Conservation (phyloP, 2,797 vertebrate species). For the Dendrocincla tyrannina region DNA sequence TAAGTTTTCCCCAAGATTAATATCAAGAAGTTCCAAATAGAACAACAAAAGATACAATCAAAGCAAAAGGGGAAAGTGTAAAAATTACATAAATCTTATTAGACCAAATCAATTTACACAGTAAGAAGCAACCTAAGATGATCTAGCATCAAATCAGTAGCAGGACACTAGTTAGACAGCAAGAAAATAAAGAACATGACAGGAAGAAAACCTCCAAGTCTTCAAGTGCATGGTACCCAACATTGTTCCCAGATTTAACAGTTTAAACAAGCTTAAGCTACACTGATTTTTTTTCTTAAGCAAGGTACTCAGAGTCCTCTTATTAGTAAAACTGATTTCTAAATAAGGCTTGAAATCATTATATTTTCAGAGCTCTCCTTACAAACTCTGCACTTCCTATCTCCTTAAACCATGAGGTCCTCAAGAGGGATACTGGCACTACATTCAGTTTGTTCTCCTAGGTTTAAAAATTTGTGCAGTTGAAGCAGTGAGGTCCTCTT, state of each 20-base stretch:
- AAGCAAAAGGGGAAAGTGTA: not conserved
- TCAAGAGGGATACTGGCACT: not conserved
- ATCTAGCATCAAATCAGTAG: not conserved
- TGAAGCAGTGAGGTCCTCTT: not conserved
- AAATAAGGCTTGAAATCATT: not conserved
- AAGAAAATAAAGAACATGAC: not conserved
- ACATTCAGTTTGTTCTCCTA: not conserved
- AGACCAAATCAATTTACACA: not conserved
- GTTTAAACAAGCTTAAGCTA: not conserved
- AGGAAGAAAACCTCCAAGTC: not conserved
- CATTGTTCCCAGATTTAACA: not conserved
- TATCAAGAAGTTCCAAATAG: not conserved
- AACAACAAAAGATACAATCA: not conserved
- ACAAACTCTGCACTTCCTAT: not conserved
- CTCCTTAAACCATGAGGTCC: not conserved
- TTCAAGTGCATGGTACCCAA: not conserved
- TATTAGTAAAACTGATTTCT: not conserved
- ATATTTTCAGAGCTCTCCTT: not conserved
- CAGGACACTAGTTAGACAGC: not conserved
- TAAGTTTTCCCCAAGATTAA: not conserved
- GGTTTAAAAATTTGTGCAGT: not conserved
- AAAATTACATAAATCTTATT: not conserved
- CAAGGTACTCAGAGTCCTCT: not conserved
- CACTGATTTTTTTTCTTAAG: not conserved
- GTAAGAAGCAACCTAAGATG: not conserved